Conservation (phyloP, 1,140 invertebrate genomes). For the Eupeodes corollae region DNA sequence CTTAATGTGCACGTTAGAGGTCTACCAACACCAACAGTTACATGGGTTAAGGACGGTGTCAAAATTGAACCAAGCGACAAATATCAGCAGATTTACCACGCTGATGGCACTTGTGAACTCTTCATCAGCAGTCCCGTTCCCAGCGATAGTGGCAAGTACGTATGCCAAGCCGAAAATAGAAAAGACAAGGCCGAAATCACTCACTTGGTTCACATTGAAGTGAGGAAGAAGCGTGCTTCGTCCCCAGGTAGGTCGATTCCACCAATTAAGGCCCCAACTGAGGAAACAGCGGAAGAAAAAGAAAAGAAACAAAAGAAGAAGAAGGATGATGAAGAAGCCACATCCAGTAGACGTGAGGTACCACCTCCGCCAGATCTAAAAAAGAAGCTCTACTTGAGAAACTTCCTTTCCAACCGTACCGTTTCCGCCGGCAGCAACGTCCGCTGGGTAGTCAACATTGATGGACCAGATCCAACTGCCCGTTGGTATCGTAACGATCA, state of each 20-base stretch:
- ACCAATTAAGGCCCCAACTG: constrained; percentile 15
- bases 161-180: constrained; percentile 52
- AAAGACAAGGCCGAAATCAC: constrained; percentile 32
- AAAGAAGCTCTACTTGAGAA: constrained; percentile 59
- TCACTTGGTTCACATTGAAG: constrained; percentile 28
- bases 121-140: constrained; percentile 49
- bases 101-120: constrained; percentile 61
- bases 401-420: constrained; percentile 53
- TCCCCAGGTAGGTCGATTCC: constrained; percentile 23
- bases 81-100: constrained; percentile 42
- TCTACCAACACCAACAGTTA: constrained; percentile 55
- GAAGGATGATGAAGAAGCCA: constrained; percentile 13
- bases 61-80: constrained; percentile 40
- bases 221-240: constrained; percentile 15
- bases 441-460: constrained; percentile 61
- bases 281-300: constrained; percentile 15
- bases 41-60: constrained; percentile 66
- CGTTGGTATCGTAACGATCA: constrained; percentile 56
- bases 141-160: constrained; percentile 60
- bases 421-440: constrained; percentile 50
- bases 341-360: constrained; percentile 18
- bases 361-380: constrained; percentile 37
- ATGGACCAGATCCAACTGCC: constrained; percentile 59
- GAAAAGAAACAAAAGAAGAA: constrained; percentile 21
- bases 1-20: constrained; percentile 64